phyloP scores from a whole-genome alignment of 2,888 invertebrate species.

The Sinopyrophorus schimmeli region DNA sequence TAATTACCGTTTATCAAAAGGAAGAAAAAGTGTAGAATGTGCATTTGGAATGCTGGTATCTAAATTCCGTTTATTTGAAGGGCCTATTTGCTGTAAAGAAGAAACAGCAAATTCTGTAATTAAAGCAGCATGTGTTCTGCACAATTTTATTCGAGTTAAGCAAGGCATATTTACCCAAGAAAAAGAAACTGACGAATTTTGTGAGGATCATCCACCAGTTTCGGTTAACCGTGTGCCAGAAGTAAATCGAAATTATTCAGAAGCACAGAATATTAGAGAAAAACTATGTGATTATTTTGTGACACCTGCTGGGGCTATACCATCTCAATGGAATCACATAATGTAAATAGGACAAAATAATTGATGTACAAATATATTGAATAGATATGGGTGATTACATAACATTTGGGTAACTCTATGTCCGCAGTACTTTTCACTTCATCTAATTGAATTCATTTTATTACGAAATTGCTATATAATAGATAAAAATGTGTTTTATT shows the following conservation, averaged over 20 bases:
- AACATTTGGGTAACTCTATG: too few relatives aligned
- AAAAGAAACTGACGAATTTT: background rate
- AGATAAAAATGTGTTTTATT: too few relatives aligned
- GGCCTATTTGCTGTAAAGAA: background rate
- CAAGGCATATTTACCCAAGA: background rate
- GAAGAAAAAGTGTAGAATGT: constrained; percentile 1
- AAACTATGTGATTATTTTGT: constrained; percentile 1
- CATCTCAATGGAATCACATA: constrained; percentile 5
- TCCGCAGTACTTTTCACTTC: too few relatives aligned
- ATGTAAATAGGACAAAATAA: too few relatives aligned
- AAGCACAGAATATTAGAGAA: constrained; percentile 3
- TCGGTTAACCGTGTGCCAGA: background rate
- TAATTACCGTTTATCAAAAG: background rate
- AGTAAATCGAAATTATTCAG: background rate
- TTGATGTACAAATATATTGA: too few relatives aligned
- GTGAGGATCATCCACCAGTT: constrained; percentile 1
- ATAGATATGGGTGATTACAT: too few relatives aligned
- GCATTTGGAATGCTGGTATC: constrained; percentile 6
- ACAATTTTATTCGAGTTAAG: constrained; percentile 4
- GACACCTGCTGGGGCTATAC: constrained; percentile 2
- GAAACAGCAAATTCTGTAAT: constrained; percentile 4
- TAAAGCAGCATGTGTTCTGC: constrained; percentile 4
- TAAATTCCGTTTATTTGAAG: constrained; percentile 1
- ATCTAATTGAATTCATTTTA: too few relatives aligned
- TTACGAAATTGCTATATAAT: too few relatives aligned